Evolutionary conservation across 2,113 vertebrate species (phyloP), one percentile per base, ranked within the genome.

Genomic region (Coptodon bakossiorum): DNA sequence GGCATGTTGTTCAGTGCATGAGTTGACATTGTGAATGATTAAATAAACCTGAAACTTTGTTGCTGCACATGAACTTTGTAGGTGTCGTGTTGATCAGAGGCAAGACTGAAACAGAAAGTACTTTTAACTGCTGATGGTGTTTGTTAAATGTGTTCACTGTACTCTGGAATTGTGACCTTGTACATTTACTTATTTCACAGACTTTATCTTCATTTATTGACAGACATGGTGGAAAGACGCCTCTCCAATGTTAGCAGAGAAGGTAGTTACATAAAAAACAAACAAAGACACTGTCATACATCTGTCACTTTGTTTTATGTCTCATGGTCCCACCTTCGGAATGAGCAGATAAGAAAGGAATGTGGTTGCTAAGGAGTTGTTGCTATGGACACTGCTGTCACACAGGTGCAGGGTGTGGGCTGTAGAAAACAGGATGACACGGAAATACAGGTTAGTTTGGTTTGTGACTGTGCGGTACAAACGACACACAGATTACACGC

Each of bases 401-500:
- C 3, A 3, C 56, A 59, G 56, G 27, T 59, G 14, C 56, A 59
- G 56, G 56, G 56, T 31, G 27, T 9, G 56, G 5, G 3, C 45
- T 59, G 56, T 59, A 31, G 27, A 31, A 59, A 59, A 29, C 56
- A 59, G 56, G 5, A 5, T 57, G 54, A 57, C 12, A 57, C 0
- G 12, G 54, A 57, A 57, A 27, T 57, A 57, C 7, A 57, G 7
- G 3, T 57, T 2, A 27, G 2, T 1, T 27, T 0, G 2, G 4
- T 29, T 57, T 57, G 54, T 57, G 54, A 6, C 24, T 14, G 54
- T 3, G 22, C 2, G 11, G 3, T 56, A 3, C 0, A 56, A 11
- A 57, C 12, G 3, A 0, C 2, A 0, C 54, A 22, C 2, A 22
- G 22, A 8, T 57, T 2, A 57, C 1, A 14, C 24, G 14, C 54